phyloP scores from a whole-genome alignment of 2,113 vertebrate species.

The Nerophis lumbriciformis region DNA sequence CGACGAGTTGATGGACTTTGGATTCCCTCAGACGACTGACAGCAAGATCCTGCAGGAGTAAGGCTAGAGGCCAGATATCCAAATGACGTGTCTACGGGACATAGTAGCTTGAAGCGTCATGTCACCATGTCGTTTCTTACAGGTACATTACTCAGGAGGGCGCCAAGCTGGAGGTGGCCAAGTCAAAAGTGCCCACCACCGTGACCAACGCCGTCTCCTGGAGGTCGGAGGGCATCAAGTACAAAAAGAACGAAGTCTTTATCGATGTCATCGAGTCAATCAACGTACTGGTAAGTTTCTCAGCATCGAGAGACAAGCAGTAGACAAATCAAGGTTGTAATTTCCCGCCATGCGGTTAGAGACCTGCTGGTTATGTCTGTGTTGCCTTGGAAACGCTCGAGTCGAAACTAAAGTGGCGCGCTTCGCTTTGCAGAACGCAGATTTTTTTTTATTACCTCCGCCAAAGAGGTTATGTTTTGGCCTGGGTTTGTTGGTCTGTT shows the following conservation, averaged over 20 bases:
- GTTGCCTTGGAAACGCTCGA: no score
- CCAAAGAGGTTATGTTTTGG: no score
- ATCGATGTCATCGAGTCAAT: slow-evolving; percentile 93
- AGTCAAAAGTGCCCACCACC: slow-evolving; percentile 81
- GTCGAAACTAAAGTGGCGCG: no score
- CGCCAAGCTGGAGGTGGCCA: slow-evolving; percentile 83
- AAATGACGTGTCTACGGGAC: not conserved
- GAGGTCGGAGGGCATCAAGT: slow-evolving; percentile 89
- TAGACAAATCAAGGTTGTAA: no score
- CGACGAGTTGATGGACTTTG: slow-evolving; percentile 95
- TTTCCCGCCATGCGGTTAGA: no score
- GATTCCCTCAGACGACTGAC: slow-evolving; percentile 92
- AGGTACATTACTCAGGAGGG: slow-evolving; percentile 94
- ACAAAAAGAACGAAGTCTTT: slow-evolving; percentile 97
- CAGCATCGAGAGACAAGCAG: no score
- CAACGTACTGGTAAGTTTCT: slow-evolving; percentile 81
- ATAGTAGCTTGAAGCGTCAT: not conserved
- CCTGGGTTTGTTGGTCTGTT: no score
- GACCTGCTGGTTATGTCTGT: no score
- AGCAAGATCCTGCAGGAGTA: slow-evolving; percentile 96
- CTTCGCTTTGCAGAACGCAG: no score
- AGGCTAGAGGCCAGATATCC: slow-evolving; percentile 36
- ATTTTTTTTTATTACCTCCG: no score
- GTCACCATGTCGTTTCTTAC: not conserved
- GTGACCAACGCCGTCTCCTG: slow-evolving; percentile 95